Evolutionary conservation across 2,797 vertebrate genomes (phyloP).

Genomic region (Salmo trutta): DNA sequence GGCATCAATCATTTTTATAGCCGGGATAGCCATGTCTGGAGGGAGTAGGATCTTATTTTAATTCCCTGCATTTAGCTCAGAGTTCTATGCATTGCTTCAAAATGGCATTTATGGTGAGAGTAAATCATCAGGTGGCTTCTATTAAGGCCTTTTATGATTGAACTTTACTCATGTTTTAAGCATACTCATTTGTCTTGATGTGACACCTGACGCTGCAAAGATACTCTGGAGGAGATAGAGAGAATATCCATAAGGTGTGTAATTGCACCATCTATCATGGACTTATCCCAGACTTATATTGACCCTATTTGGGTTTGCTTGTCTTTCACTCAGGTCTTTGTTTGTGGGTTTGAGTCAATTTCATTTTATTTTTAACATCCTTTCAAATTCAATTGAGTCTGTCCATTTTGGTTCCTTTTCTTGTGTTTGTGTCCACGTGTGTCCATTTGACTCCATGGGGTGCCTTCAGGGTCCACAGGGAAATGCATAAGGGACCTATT

Average conservation of each 20-base stretch:
- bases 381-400: neutral
- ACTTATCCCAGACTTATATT: no score
- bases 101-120: constrained; percentile 7
- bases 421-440: neutral
- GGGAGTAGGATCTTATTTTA: constrained; percentile 37
- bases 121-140: constrained; percentile 20
- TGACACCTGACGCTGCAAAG: constrained; percentile 34
- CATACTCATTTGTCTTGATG: constrained; percentile 27
- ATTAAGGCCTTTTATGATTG: constrained; percentile 23
- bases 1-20: constrained; percentile 67
- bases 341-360: neutral
- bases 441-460: neutral
- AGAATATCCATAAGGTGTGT: neutral
- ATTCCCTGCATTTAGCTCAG: constrained; percentile 24
- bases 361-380: neutral
- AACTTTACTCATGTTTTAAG: constrained; percentile 7
- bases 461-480: neutral
- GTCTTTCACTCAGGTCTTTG: no score
- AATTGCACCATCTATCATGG: no score
- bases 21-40: constrained; percentile 32
- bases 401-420: neutral
- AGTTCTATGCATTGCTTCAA: constrained; percentile 14
- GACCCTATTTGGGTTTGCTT: no score
- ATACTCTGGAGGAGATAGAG: neutral
- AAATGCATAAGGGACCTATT: constrained; percentile 31